Conservation (phyloP, 2,797 vertebrate species). For the Stomatorhinus walkeri region DNA sequence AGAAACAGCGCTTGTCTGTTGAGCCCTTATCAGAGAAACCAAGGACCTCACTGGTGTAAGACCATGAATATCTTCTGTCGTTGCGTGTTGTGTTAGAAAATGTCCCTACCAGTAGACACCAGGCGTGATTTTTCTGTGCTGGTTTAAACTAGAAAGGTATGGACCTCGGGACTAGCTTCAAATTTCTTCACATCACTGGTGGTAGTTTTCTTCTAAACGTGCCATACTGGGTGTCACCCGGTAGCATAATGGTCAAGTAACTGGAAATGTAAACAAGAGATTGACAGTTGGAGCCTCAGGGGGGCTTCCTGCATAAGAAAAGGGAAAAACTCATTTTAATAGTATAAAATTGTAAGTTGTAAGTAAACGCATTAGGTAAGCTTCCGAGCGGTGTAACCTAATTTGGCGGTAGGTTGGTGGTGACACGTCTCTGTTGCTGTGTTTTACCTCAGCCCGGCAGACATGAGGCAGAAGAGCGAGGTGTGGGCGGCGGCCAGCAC, state of each 20-base stretch:
- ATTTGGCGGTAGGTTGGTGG: neutral
- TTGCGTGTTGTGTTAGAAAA: neutral
- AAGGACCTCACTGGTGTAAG: slow-evolving; percentile 51
- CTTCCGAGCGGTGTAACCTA: neutral
- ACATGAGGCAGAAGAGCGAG: slow-evolving; percentile 65
- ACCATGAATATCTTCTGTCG: neutral
- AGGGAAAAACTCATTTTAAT: neutral
- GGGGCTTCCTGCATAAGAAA: neutral
- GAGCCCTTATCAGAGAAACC: slow-evolving; percentile 45
- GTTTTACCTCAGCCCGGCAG: slow-evolving; percentile 50
- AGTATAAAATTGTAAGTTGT: neutral
- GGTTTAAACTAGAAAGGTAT: neutral
- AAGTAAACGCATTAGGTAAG: neutral
- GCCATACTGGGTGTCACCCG: neutral
- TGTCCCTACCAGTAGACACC: neutral
- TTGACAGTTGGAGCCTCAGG: neutral
- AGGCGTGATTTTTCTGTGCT: neutral
- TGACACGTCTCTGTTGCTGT: neutral
- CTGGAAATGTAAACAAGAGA: neutral
- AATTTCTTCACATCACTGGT: neutral
- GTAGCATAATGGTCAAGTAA: neutral
- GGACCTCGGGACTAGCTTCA: neutral
- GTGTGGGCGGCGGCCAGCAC: slow-evolving; percentile 68
- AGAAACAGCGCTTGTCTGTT: slow-evolving; percentile 63
- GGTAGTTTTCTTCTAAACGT: neutral